Evolutionary conservation across 1,140 invertebrate genomes (phyloP), one percentile per base, ranked within the genome.

Genomic region (Condylostylus longicornis): DNA sequence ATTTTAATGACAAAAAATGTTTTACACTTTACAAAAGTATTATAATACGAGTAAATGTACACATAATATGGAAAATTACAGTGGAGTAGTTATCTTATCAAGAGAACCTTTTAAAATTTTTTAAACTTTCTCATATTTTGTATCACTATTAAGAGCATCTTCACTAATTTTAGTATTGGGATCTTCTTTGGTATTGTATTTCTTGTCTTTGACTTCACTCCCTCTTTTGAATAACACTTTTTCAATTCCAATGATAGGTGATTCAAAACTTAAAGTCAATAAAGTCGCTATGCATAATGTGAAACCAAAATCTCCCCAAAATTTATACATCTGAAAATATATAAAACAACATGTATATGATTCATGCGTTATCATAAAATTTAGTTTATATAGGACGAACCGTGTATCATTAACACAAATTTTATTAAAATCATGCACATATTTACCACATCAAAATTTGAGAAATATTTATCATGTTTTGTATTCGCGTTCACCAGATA

Each of bases 231-330:
- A 58, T 5, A 58, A 57, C 9, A 52, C 54, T 39, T 58, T 58
- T 33, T 58, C 54, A 18, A 58, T 58, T 30, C 54, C 54, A 33
- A 58, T 17, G 40, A 58, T 54, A 14, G 54, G 54, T 0, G 54
- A 38, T 37, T 58, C 54, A n/a, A 58, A 58, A 27, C 54, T 52
- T 18, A 58, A 19, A 2, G 54, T 58, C 13, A 54, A 54, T 10
- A 58, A 58, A 18, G 54, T 53, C 17, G 54, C 57, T 7, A 45
- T 33, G 5, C 41, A 46, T 20, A 58, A 37, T 6, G 54, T 46
- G 2, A 57, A 45, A 35, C 54, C 54, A 23, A 58, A 58, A 42
- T 58, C 54, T 8, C 57, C 52, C 54, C 54, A 58, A 34, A 18
- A 17, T 18, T 8, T 12, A 38, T 5, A 31, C 47, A 50, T 27